These are phyloP conservation scores for Leucophora obtusa DNA, from an alignment of 2,888 invertebrate genomes.

Conservation along the genomic window DNA sequence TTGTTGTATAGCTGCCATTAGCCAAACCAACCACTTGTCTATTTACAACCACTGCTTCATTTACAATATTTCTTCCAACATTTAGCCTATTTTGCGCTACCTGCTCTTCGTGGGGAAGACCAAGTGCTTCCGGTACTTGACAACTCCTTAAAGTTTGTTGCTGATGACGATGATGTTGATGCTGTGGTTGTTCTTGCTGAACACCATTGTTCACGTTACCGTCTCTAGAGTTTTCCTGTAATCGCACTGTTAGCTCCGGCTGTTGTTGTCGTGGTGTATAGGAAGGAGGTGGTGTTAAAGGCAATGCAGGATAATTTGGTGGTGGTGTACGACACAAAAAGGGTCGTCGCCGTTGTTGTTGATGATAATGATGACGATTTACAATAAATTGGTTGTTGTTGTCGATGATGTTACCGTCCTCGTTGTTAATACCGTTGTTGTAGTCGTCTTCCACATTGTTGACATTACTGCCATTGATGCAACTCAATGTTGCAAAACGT, in stretches of 20 bases:
- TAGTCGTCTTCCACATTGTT: constrained; percentile 49
- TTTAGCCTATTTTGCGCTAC: constrained; percentile 55
- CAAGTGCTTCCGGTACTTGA: constrained; percentile 63
- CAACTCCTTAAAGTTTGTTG: constrained; percentile 49
- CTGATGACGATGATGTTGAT: constrained; percentile 38
- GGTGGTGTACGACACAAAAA: constrained; percentile 68
- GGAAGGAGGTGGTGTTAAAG: constrained; percentile 76
- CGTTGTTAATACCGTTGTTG: constrained; percentile 3
- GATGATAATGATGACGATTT: constrained; percentile 57
- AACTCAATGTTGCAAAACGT: constrained; percentile 61
- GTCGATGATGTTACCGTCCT: constrained; percentile 22
- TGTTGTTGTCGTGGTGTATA: constrained; percentile 70
- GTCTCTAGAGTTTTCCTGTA: constrained; percentile 55
- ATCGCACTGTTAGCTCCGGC: constrained; percentile 67
- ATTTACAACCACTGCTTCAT: constrained; percentile 42
- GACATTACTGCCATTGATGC: constrained; percentile 55
- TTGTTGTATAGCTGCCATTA: constrained; percentile 52
- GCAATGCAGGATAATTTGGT: constrained; percentile 71
- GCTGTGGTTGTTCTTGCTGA: constrained; percentile 34
- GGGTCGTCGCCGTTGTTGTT: constrained; percentile 18
- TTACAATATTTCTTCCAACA: constrained; percentile 41
- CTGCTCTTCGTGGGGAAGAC: constrained; percentile 39
- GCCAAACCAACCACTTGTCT: constrained; percentile 44
- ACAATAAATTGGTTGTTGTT: constrained; percentile 63
- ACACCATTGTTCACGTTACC: constrained; percentile 61